A percentile compares a stretch with the other conserved stretches of the same genome.
Evolutionary conservation across 1,140 invertebrate species (phyloP).

Genomic region (honey bee (Apis mellifera)): Amel_HAv3.1 CM009939.2:9170001-9170500

Average conservation of each 20-base stretch:
- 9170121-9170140: slow-evolving; percentile 30
- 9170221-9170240: neutral
- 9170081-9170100: neutral
- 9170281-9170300: too few species aligned
- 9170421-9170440: neutral
- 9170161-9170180: slow-evolving; percentile 29
- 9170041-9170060: neutral
- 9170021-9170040: neutral
- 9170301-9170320: neutral
- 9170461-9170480: neutral
- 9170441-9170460: neutral
- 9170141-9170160: slow-evolving; percentile 21
- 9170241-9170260: neutral
- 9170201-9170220: slow-evolving; percentile 26
- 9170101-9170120: neutral
- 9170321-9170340: too few species aligned
- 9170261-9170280: neutral
- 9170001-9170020: neutral
- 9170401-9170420: too few species aligned
- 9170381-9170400: neutral
- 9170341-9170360: too few species aligned
- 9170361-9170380: too few species aligned
- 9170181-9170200: slow-evolving; percentile 33
- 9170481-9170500: neutral
- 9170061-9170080: neutral